Conservation (phyloP, 2,888 invertebrate genomes). For the Bombylius discolor region DNA sequence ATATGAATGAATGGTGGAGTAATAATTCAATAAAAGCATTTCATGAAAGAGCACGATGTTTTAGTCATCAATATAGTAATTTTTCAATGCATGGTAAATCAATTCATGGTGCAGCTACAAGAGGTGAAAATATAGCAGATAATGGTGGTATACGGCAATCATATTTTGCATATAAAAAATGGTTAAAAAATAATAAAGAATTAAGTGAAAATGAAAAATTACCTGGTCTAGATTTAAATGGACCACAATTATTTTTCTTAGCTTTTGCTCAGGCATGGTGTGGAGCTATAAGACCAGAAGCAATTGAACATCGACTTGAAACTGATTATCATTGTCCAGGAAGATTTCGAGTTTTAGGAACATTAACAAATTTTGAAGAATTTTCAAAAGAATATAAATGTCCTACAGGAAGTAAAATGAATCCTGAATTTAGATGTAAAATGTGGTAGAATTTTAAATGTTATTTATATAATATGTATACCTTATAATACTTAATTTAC, state of each 20-base stretch:
- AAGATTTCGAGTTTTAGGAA: conserved; percentile 77
- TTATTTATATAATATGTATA: too few relatives aligned
- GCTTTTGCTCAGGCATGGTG: conserved; percentile 83
- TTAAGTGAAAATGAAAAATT: conserved; percentile 47
- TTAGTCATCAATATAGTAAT: conserved; percentile 17
- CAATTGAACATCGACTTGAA: conserved; percentile 63
- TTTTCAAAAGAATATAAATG: conserved; percentile 82
- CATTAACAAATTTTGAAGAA: conserved; percentile 84
- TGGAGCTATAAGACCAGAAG: conserved; percentile 60
- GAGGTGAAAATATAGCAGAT: conserved; percentile 91
- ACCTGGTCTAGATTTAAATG: conserved; percentile 58
- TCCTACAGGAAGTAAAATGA: conserved; percentile 78
- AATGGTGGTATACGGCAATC: conserved; percentile 88
- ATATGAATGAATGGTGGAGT: conserved; percentile 18
- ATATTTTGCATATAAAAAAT: conserved; percentile 68
- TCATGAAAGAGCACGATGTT: conserved; percentile 15
- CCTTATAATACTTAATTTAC: too few relatives aligned
- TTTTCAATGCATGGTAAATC: conserved; percentile 16
- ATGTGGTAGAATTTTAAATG: conserved; percentile 56
- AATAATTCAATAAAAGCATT: conserved; percentile 13
- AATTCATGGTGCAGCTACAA: conserved; percentile 68
- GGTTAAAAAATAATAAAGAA: conserved; percentile 46
- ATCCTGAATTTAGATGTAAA: conserved; percentile 78
- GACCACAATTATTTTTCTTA: conserved; percentile 68
- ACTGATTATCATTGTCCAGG: conserved; percentile 67